A percentile compares a stretch with the other conserved stretches of the same genome.
These are phyloP conservation scores for Gymnarchus niloticus DNA, from an alignment of 2,113 vertebrate genomes.

Conservation along the genomic window DNA sequence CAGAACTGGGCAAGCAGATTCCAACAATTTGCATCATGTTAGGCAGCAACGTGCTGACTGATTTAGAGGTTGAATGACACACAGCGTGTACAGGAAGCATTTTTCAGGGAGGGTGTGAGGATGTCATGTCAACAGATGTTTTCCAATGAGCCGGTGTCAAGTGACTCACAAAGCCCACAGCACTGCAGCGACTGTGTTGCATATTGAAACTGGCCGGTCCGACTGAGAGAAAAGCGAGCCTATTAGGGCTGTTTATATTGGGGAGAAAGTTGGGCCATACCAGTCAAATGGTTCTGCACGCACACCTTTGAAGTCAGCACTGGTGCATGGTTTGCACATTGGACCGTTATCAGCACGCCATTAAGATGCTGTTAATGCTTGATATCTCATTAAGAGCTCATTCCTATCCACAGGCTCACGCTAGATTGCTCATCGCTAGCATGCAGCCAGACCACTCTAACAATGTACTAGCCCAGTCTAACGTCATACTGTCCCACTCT, in stretches of 20 bases:
- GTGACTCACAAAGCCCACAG: background rate
- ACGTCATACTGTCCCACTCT: too few relatives aligned
- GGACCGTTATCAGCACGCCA: slow-evolving; percentile 38
- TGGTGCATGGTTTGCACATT: slow-evolving; percentile 35
- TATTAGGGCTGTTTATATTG: slow-evolving; percentile 36
- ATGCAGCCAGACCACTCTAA: slow-evolving; percentile 25
- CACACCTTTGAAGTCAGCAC: slow-evolving; percentile 31
- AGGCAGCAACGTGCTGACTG: background rate
- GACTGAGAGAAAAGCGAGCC: slow-evolving; percentile 19
- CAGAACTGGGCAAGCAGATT: background rate
- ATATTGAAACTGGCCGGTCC: background rate
- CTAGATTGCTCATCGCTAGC: background rate
- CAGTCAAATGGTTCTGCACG: slow-evolving; percentile 27
- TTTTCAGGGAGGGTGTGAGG: background rate
- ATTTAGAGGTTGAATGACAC: too few relatives aligned
- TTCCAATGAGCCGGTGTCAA: slow-evolving; percentile 22
- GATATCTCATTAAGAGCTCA: slow-evolving; percentile 32
- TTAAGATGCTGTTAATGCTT: slow-evolving; percentile 38
- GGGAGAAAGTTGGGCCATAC: background rate
- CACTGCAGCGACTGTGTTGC: background rate
- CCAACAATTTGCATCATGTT: background rate
- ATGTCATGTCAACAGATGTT: slow-evolving; percentile 32
- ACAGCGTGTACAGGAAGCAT: background rate
- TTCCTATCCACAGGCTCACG: slow-evolving; percentile 18
- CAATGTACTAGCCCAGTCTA: too few relatives aligned